phyloP scores from a whole-genome alignment of 2,797 vertebrate genomes.

The Buceros bicornis region DNA sequence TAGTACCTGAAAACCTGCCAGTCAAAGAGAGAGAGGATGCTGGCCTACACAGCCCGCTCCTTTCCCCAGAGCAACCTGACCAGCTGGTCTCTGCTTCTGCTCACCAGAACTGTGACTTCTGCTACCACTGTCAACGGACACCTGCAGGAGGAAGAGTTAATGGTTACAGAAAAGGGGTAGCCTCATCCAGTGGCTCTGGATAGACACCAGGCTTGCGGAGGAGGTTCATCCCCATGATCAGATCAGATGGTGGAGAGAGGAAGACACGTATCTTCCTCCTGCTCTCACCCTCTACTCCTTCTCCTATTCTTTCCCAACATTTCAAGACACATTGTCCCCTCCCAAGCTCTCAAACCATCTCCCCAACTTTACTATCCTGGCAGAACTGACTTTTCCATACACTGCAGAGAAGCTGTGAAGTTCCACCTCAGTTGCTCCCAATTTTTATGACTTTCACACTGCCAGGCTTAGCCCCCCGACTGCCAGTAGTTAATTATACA shows the following conservation, averaged over 20 bases:
- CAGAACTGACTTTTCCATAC: background rate
- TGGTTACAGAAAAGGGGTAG: background rate
- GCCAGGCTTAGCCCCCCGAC: background rate
- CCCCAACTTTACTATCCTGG: background rate
- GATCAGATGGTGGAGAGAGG: background rate
- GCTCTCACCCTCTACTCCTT: background rate
- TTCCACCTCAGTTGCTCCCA: background rate
- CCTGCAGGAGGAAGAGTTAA: background rate
- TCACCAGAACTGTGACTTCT: background rate
- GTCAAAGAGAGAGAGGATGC: rapidly evolving
- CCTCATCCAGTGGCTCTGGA: background rate
- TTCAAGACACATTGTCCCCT: background rate
- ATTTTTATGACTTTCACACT: slow-evolving; percentile 41
- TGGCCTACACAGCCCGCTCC: background rate
- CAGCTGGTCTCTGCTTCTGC: background rate
- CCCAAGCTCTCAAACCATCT: background rate
- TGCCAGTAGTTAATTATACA: slow-evolving; percentile 22
- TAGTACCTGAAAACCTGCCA: background rate
- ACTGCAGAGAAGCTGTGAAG: background rate
- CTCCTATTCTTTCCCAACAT: background rate
- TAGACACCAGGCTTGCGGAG: background rate
- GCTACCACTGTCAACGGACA: background rate
- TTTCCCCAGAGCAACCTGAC: background rate
- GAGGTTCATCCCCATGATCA: background rate
- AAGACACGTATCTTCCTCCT: background rate